These are phyloP conservation scores for Oxygymnocypris stewartii DNA, from an alignment of 2,113 vertebrate genomes.

Conservation along the genomic window DNA sequence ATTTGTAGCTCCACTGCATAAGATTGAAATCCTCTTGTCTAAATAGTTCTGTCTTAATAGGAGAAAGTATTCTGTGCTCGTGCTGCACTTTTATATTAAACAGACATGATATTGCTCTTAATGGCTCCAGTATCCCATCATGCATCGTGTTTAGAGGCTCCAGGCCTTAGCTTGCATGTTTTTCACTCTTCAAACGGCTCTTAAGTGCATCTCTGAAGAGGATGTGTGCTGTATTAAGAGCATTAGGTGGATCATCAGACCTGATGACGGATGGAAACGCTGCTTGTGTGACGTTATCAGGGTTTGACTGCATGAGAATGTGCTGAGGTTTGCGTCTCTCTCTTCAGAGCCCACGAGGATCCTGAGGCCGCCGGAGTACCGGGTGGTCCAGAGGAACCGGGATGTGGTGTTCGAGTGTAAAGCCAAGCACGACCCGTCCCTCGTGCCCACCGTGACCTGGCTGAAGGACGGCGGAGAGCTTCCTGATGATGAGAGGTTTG, in stretches of 20 bases:
- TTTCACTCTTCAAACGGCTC: slow-evolving; percentile 21
- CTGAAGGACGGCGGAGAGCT: slow-evolving; percentile 86
- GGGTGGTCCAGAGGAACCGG: slow-evolving; percentile 81
- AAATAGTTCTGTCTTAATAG: neutral
- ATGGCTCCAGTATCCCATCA: slow-evolving; percentile 15
- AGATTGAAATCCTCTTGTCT: neutral
- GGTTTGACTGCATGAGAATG: neutral
- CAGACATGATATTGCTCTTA: neutral
- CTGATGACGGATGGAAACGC: neutral
- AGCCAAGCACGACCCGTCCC: slow-evolving; percentile 87
- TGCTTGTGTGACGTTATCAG: neutral
- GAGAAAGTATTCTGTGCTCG: neutral
- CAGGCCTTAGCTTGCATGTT: slow-evolving; percentile 31
- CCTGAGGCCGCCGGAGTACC: slow-evolving; percentile 87
- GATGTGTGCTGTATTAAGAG: neutral
- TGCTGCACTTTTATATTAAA: neutral
- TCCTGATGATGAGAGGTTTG: slow-evolving; percentile 85
- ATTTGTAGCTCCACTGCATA: neutral
- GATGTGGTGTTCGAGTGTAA: slow-evolving; percentile 89
- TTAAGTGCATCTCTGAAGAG: slow-evolving; percentile 41
- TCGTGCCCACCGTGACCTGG: slow-evolving; percentile 83
- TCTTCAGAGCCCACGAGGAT: slow-evolving; percentile 90
- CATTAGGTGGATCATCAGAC: neutral
- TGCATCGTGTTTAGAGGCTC: slow-evolving; percentile 18
- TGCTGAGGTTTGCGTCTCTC: neutral